phyloP scores from a whole-genome alignment of 1,140 invertebrate genomes.

The Ganaspis sp. region DNA sequence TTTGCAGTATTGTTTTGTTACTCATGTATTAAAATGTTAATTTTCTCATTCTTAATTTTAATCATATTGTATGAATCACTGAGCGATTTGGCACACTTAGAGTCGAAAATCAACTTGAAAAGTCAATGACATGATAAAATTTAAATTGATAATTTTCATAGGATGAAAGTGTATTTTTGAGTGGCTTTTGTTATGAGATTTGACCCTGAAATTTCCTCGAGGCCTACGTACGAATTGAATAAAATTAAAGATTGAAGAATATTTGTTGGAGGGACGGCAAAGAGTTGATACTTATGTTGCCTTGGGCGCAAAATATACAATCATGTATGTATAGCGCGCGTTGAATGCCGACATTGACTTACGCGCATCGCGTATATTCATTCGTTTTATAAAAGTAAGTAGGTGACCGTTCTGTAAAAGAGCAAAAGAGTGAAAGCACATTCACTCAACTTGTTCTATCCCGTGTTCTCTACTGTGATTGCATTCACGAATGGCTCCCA shows the following conservation, averaged over 20 bases:
- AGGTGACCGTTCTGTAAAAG: conserved; percentile 52
- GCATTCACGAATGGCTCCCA: conserved; percentile 10
- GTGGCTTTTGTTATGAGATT: neutral
- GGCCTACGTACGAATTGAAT: conserved; percentile 9
- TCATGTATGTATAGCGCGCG: neutral
- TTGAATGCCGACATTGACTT: conserved; percentile 47
- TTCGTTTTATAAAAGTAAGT: conserved; percentile 47
- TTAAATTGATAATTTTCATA: neutral
- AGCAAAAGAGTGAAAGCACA: conserved; percentile 56
- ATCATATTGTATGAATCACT: neutral
- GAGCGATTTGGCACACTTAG: neutral
- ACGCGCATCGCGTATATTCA: conserved; percentile 35
- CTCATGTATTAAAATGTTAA: too few relatives aligned
- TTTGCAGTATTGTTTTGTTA: too few relatives aligned
- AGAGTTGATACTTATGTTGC: conserved; percentile 43
- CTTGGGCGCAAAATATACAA: conserved; percentile 48
- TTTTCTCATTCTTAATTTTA: too few relatives aligned
- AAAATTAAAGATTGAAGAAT: neutral
- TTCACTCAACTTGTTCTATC: conserved; percentile 51
- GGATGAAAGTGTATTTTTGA: neutral
- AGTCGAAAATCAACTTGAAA: neutral
- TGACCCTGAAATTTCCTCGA: conserved; percentile 21
- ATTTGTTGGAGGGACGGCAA: conserved; percentile 30
- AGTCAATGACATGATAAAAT: conserved; percentile 14
- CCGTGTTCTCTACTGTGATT: conserved; percentile 33